Evolutionary conservation across 2,113 vertebrate genomes (phyloP).

Genomic region (Tachysurus vachellii): DNA sequence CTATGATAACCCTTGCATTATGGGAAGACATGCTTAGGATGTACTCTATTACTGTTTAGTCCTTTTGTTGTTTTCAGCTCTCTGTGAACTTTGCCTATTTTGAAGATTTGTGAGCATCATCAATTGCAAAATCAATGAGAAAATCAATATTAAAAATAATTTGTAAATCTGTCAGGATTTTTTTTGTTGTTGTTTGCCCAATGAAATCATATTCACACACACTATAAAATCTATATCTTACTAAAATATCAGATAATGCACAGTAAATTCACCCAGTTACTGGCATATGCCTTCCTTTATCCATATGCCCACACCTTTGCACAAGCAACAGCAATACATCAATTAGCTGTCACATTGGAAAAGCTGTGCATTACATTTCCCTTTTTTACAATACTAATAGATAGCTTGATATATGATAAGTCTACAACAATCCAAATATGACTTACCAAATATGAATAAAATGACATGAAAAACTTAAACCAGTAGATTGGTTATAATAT

Average conservation of each 20-base stretch:
- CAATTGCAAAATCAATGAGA: not conserved
- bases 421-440: not conserved
- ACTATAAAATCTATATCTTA: too few species aligned
- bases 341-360: not conserved
- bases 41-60: not conserved
- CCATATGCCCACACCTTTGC: not conserved
- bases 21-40: not conserved
- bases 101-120: not conserved
- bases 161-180: not conserved
- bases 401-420: not conserved
- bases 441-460: not conserved
- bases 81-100: not conserved
- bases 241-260: not conserved
- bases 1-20: not conserved
- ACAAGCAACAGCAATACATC: not conserved
- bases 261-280: not conserved
- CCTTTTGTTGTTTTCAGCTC: not conserved
- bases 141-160: not conserved
- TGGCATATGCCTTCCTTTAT: not conserved
- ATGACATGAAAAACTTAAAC: not conserved
- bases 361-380: not conserved
- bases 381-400: not conserved
- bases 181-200: not conserved
- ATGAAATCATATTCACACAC: not conserved
- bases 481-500: not conserved